Conservation (phyloP, 2,797 vertebrate genomes). For the Phrynocephalus guinanensis region DNA sequence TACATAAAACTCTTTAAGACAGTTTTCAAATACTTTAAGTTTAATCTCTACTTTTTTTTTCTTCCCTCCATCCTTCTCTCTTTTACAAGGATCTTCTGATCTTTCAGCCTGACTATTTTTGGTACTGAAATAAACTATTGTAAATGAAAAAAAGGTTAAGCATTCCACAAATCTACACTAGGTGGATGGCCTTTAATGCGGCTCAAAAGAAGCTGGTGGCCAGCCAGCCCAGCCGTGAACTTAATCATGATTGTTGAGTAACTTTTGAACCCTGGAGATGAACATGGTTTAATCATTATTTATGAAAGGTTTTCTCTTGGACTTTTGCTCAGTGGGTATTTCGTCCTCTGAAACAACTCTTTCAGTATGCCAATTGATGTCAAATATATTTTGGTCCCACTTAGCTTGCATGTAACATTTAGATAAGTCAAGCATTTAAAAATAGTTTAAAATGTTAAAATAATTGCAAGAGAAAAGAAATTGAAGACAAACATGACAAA, state of each 20-base stretch:
- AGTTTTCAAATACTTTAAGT: constrained; percentile 4
- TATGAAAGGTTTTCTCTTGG: not conserved
- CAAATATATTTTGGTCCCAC: not conserved
- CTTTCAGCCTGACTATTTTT: not conserved
- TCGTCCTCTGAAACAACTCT: not conserved
- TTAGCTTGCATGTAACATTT: not conserved
- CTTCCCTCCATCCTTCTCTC: not conserved
- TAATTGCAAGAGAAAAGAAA: not conserved
- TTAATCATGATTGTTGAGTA: not conserved
- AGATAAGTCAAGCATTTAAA: not conserved
- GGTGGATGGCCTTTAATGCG: not conserved
- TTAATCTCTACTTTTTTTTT: not conserved
- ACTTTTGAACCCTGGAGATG: not conserved
- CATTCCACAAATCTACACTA: not conserved
- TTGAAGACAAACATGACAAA: not conserved
- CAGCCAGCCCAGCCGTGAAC: constrained; percentile 22
- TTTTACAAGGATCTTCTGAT: not conserved
- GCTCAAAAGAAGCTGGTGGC: not conserved
- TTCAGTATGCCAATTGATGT: not conserved
- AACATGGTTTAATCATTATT: not conserved
- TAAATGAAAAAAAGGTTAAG: not conserved
- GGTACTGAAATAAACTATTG: constrained; percentile 27
- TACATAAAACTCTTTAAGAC: constrained; percentile 34
- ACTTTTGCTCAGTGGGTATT: not conserved
- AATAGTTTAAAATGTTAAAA: not conserved